phyloP scores from a whole-genome alignment of 2,113 vertebrate species.

The Blennius ocellaris region DNA sequence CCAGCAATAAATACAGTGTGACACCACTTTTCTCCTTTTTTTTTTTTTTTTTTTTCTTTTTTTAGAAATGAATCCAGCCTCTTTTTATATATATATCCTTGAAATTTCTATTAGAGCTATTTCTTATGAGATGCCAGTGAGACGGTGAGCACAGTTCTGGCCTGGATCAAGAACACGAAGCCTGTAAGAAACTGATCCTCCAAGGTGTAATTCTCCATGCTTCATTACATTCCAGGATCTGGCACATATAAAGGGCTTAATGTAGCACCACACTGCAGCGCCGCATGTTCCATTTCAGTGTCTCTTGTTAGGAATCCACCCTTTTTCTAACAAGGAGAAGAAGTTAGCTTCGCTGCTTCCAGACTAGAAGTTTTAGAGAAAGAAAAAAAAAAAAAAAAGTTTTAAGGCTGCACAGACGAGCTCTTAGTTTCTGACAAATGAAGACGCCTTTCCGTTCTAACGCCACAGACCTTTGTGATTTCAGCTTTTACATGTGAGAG shows the following conservation, averaged over 20 bases:
- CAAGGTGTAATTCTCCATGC: slow-evolving; percentile 52
- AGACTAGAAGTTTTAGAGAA: slow-evolving; percentile 3
- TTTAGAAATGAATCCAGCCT: slow-evolving; percentile 43
- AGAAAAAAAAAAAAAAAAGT: no score
- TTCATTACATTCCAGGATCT: slow-evolving; percentile 79
- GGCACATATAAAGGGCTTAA: slow-evolving; percentile 74
- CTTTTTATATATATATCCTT: slow-evolving; percentile 68
- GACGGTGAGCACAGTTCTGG: slow-evolving; percentile 34
- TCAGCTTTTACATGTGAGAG: slow-evolving; percentile 2
- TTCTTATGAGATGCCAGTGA: slow-evolving; percentile 42
- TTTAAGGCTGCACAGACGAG: slow-evolving; percentile 16
- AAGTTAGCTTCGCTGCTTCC: slow-evolving; percentile 5
- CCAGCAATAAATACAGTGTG: slow-evolving; percentile 74
- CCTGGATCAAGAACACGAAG: slow-evolving; percentile 14
- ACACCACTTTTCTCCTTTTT: slow-evolving; percentile 9
- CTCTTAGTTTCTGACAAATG: neutral
- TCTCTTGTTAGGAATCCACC: slow-evolving; percentile 41
- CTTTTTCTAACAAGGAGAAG: slow-evolving; percentile 26
- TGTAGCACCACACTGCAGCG: slow-evolving; percentile 66
- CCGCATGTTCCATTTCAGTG: slow-evolving; percentile 55
- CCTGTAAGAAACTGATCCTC: slow-evolving; percentile 36
- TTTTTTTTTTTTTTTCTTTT: slow-evolving; percentile 16
- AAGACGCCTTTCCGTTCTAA: no score
- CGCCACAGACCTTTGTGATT: neutral
- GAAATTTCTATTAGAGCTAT: slow-evolving; percentile 53